These are phyloP conservation scores for Pocillopora grandis DNA, from an alignment of 92 coral and sea anemone genomes.

Conservation along the genomic window DNA sequence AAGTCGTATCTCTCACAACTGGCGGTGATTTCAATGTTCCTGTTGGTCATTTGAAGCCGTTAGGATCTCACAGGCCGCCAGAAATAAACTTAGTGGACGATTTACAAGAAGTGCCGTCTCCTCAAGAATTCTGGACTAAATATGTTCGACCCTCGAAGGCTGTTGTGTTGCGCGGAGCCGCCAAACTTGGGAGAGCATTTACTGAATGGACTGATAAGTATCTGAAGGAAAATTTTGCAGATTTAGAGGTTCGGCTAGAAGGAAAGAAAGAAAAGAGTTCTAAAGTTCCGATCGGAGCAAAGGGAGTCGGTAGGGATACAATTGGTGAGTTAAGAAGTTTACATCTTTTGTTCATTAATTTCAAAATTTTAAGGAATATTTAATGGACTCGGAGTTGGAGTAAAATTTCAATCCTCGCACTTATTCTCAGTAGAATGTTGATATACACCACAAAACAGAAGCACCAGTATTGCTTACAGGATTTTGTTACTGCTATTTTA, in stretches of 20 bases:
- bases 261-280: slow-evolving; percentile 88
- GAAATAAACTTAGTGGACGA: slow-evolving; percentile 79
- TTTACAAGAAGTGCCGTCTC: slow-evolving; percentile 67
- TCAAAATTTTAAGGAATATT: too few relatives aligned
- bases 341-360: too few relatives aligned
- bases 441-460: too few relatives aligned
- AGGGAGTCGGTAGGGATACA: slow-evolving; percentile 91
- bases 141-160: slow-evolving; percentile 89
- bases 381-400: too few relatives aligned
- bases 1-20: background rate
- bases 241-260: slow-evolving; percentile 88
- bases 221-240: slow-evolving; percentile 66
- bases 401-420: too few relatives aligned
- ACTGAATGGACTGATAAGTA: slow-evolving; percentile 85
- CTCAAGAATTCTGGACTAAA: slow-evolving; percentile 85
- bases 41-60: slow-evolving; percentile 84
- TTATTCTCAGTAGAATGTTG: too few relatives aligned
- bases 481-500: too few relatives aligned
- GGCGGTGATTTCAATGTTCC: slow-evolving; percentile 34
- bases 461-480: too few relatives aligned
- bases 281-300: slow-evolving; percentile 78
- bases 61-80: slow-evolving; percentile 84
- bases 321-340: slow-evolving; percentile 48
- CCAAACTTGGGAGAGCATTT: slow-evolving; percentile 76
- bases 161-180: slow-evolving; percentile 84